Conservation (phyloP, 2,113 vertebrate genomes). For the Indri indri region DNA sequence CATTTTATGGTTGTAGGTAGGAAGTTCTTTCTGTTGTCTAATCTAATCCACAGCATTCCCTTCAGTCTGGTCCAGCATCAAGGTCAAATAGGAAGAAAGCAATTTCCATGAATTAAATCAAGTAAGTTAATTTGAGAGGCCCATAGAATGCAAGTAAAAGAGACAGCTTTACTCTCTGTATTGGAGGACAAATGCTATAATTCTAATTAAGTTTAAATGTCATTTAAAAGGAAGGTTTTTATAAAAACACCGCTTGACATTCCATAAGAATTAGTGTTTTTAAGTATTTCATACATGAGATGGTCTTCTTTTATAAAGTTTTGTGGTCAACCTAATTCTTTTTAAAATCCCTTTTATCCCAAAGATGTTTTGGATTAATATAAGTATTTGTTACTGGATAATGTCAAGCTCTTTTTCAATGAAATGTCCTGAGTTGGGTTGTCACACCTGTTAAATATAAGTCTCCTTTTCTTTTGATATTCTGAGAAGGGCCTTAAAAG, state of each 20-base stretch:
- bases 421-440: slow-evolving; percentile 82
- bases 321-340: slow-evolving; percentile 79
- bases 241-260: slow-evolving; percentile 55
- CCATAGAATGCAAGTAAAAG: not conserved
- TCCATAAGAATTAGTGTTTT: slow-evolving; percentile 77
- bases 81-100: not conserved
- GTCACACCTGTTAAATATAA: slow-evolving; percentile 91
- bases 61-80: not conserved
- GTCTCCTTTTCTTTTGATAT: slow-evolving; percentile 87
- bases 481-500: slow-evolving; percentile 86
- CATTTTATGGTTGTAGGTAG: not conserved
- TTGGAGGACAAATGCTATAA: not conserved
- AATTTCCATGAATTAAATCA: not conserved
- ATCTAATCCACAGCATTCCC: not conserved
- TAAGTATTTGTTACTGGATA: slow-evolving; percentile 87
- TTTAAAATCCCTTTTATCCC: slow-evolving; percentile 80
- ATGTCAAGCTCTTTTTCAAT: slow-evolving; percentile 83
- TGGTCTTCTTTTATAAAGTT: slow-evolving; percentile 67
- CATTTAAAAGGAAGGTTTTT: slow-evolving; percentile 21
- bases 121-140: not conserved
- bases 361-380: slow-evolving; percentile 89
- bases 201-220: slow-evolving; percentile 13
- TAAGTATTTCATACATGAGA: slow-evolving; percentile 74
- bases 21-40: not conserved
- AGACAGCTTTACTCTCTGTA: not conserved